phyloP scores from a whole-genome alignment of 2,113 vertebrate genomes.

The Microtus ochrogaster region DNA sequence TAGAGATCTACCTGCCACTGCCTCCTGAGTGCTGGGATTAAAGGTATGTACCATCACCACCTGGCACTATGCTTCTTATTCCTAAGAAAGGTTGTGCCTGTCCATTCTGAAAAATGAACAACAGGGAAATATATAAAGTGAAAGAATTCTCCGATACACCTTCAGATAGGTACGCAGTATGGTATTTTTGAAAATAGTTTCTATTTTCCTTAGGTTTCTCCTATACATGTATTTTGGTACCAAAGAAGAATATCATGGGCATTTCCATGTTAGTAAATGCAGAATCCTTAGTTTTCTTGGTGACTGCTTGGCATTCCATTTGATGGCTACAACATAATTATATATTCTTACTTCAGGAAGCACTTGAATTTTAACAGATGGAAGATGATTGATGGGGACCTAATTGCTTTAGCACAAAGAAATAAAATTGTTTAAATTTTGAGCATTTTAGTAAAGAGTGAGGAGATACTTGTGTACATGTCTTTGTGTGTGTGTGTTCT shows the following conservation, averaged over 20 bases:
- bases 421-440: slow-evolving; percentile 37
- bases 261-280: background rate
- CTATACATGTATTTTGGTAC: background rate
- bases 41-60: background rate
- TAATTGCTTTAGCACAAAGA: slow-evolving; percentile 7
- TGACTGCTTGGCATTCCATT: background rate
- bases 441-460: background rate
- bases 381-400: background rate
- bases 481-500: background rate
- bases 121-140: slow-evolving; percentile 10
- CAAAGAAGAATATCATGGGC: background rate
- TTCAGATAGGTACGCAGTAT: slow-evolving; percentile 20
- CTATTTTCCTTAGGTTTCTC: background rate
- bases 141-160: background rate
- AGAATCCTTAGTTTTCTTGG: background rate
- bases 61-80: slow-evolving; percentile 35
- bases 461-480: background rate
- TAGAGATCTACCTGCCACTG: background rate
- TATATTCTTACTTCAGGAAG: background rate
- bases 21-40: background rate
- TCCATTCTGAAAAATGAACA: slow-evolving; percentile 44
- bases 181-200: slow-evolving; percentile 39
- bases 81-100: background rate
- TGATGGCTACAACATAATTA: background rate
- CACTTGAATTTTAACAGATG: slow-evolving; percentile 13